phyloP scores from a whole-genome alignment of 2,888 invertebrate species.

The Sisyra terminalis region DNA sequence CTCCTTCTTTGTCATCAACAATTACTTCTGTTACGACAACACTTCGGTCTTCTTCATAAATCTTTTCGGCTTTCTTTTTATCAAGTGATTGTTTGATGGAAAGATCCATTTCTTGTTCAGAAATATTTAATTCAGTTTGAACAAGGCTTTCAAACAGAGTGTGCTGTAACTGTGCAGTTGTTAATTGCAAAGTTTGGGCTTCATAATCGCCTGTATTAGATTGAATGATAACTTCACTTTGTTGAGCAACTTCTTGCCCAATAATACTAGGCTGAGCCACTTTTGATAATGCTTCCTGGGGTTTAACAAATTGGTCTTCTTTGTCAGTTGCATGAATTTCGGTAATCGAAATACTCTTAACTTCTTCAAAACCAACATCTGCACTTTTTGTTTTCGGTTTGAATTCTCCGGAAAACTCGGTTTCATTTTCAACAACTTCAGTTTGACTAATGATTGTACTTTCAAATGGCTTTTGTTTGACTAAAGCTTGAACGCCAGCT shows the following conservation, averaged over 20 bases:
- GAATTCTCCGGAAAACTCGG: conserved; percentile 21
- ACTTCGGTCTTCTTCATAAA: conserved; percentile 26
- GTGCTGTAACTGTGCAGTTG: conserved; percentile 22
- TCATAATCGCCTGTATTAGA: conserved; percentile 18
- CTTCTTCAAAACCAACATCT: conserved; percentile 25
- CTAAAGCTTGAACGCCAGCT: conserved; percentile 10
- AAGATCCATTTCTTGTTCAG: conserved; percentile 28
- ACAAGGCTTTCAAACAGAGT: conserved; percentile 27
- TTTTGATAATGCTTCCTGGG: conserved; percentile 17
- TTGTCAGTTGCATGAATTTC: conserved; percentile 31
- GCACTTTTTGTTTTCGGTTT: conserved; percentile 26
- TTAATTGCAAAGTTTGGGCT: conserved; percentile 16
- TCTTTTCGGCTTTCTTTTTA: conserved; percentile 23
- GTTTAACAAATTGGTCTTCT: conserved; percentile 21
- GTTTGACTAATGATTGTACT: not conserved
- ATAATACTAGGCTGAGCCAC: conserved; percentile 23
- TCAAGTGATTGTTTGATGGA: conserved; percentile 18
- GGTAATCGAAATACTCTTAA: conserved; percentile 22
- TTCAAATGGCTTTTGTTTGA: conserved; percentile 11
- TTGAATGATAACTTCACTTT: conserved; percentile 21
- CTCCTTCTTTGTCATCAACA: conserved; percentile 29
- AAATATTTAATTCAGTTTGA: conserved; percentile 24
- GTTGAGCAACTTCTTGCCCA: conserved; percentile 22
- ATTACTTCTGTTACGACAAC: conserved; percentile 24
- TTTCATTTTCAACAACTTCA: conserved; percentile 2